Evolutionary conservation across 2,797 vertebrate species (phyloP).

Genomic region (Poeciliopsis paucimaculata): DNA sequence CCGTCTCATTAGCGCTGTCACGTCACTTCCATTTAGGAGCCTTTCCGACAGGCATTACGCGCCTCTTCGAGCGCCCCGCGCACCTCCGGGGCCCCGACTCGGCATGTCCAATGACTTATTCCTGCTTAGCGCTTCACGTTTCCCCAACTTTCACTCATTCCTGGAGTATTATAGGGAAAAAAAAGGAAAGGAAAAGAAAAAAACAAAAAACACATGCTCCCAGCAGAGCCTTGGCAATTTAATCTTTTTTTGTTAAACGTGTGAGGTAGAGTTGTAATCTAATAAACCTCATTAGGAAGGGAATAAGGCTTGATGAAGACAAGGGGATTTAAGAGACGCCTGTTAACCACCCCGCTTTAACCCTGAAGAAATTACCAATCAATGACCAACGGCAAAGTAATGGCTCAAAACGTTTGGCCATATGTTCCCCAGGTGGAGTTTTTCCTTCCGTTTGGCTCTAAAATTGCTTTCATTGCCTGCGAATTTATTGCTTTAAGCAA

Average conservation of each 20-base stretch:
- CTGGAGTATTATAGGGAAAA: constrained; percentile 56
- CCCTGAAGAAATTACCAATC: constrained; percentile 70
- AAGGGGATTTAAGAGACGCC: constrained; percentile 60
- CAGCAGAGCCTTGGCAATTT: constrained; percentile 74
- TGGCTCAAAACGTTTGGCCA: constrained; percentile 57
- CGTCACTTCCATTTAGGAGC: constrained; percentile 77
- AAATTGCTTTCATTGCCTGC: background rate
- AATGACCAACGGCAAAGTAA: constrained; percentile 61
- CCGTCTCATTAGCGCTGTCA: constrained; percentile 76
- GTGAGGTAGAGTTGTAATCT: constrained; percentile 81
- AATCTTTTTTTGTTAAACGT: constrained; percentile 79
- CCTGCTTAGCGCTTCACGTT: constrained; percentile 66
- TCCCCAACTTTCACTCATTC: constrained; percentile 75
- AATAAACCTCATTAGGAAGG: constrained; percentile 80
- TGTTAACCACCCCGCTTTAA: constrained; percentile 55
- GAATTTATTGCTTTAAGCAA: background rate
- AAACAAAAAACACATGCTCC: constrained; percentile 74
- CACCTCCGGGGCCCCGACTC: constrained; percentile 59
- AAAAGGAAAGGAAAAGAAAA: background rate
- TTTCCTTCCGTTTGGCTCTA: constrained; percentile 3
- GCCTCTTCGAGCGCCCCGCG: constrained; percentile 52
- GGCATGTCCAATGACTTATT: constrained; percentile 75
- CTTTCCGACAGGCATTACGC: constrained; percentile 59
- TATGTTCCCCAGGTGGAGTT: constrained; percentile 47
- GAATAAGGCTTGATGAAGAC: constrained; percentile 78